Base-by-base conservation (phyloP, 2,888 invertebrate genomes). In the Dynastes maya region DNA sequence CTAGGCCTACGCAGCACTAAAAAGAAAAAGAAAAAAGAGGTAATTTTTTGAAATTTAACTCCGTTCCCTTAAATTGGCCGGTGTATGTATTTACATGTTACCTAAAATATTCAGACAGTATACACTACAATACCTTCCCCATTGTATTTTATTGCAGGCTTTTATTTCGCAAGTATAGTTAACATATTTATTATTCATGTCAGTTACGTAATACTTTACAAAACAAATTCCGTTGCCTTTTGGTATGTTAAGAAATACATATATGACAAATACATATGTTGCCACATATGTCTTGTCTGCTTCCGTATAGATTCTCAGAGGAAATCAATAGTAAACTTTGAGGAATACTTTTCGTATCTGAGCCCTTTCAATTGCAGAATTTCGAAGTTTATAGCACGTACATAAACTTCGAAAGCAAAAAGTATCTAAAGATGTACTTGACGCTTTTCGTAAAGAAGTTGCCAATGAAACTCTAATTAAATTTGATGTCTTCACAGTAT, bases 321-420 rank as follows among this genome's bases (percentile, higher is more conserved):
- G 27, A 63, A 63, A 63, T 63, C 63, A 63, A 63, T 63, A 63
- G 4, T 13, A 32, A 32, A 63, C 55, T 55, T 55, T 27, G 63
- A 27, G 11, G 8, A 29, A 9, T 13, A n/a, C 27, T 63, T 27
- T 32, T 63, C 32, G n/a, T 9, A 13, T 16, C 55, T n/a, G 32
- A 11, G 29, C 1, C 63, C 9, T 11, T 63, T 29, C 9, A 32
- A 63, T 13, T 32, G 9, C 2, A 13, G 2, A 32, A 22, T n/a
- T 29, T 27, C 55, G 4, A 32, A 55, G 5, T 13, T 55, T 16
- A 32, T 32, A 32, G 32, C 32, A 63, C 63, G 11, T 63, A 13
- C 29, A 2, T 27, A 32, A 13, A 32, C 27, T 63, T 27, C 9
- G 6, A 63, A 32, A 3, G 32, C 32, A 5, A 32, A 32, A 5